Conservation (phyloP, 2,113 vertebrate genomes). For the Vicugna pacos region DNA sequence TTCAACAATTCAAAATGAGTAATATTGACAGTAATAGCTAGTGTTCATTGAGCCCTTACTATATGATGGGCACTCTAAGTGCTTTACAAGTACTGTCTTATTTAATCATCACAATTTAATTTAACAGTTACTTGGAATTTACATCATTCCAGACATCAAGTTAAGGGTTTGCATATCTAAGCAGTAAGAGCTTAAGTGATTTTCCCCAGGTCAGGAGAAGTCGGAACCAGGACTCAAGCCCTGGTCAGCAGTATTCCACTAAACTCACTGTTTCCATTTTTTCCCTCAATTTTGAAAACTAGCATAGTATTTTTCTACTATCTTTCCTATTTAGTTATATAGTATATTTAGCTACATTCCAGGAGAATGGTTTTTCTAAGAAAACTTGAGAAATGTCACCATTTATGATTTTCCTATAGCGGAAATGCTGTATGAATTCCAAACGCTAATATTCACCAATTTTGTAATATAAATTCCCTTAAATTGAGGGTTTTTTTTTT, state of each 20-base stretch:
- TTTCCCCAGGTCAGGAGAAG: constrained; percentile 7
- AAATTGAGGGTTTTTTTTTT: constrained; percentile 12
- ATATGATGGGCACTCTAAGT: not conserved
- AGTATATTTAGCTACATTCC: not conserved
- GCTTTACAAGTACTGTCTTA: constrained; percentile 49
- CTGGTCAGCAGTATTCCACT: not conserved
- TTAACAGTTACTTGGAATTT: constrained; percentile 33
- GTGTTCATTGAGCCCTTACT: constrained; percentile 44
- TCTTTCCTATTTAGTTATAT: not conserved
- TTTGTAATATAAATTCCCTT: not conserved
- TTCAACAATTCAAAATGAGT: constrained; percentile 12
- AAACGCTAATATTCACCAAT: not conserved
- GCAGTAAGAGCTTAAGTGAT: not conserved
- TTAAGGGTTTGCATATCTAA: not conserved
- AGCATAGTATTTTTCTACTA: not conserved
- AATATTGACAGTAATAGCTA: not conserved
- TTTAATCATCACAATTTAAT: constrained; percentile 34
- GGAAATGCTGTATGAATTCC: constrained; percentile 48
- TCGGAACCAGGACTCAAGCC: not conserved
- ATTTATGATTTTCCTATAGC: not conserved
- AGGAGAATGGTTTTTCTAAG: not conserved
- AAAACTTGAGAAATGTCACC: not conserved
- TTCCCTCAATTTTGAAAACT: not conserved
- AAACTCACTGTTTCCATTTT: not conserved
- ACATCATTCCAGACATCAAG: not conserved